Evolutionary conservation across 2,113 vertebrate species (phyloP).

Genomic region (Hemiscyllium ocellatum): DNA sequence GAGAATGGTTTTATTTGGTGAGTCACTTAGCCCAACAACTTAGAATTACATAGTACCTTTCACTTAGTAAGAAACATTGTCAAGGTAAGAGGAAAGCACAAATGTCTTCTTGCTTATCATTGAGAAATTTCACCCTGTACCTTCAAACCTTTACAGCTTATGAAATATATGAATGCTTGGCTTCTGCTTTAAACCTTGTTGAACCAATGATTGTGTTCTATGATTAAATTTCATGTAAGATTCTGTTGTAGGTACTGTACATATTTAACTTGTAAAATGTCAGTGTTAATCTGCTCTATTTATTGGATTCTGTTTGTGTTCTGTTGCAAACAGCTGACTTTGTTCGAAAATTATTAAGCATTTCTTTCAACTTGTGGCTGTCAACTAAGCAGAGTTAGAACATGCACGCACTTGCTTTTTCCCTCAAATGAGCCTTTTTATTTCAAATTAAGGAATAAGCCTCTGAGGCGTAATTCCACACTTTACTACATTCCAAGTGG

Average conservation of each 20-base stretch:
- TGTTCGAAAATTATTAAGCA: neutral
- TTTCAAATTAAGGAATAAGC: neutral
- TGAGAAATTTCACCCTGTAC: neutral
- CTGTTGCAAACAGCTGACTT: neutral
- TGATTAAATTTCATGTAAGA: neutral
- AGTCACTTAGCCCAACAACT: neutral
- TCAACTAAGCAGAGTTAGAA: neutral
- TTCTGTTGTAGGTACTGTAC: constrained; percentile 23
- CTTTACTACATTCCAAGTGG: neutral
- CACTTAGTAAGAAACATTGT: neutral
- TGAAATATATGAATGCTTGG: neutral
- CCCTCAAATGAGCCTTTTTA: neutral
- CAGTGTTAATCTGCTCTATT: neutral
- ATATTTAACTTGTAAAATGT: neutral
- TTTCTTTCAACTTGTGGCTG: neutral
- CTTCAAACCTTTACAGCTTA: neutral
- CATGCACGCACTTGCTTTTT: neutral
- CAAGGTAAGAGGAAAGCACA: neutral
- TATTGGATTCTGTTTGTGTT: neutral
- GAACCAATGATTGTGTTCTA: neutral
- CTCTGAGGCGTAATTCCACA: neutral
- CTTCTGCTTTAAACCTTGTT: constrained; percentile 6
- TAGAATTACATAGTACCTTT: neutral
- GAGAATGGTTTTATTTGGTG: neutral
- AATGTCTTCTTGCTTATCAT: neutral